Evolutionary conservation across 2,113 vertebrate species (phyloP).

Genomic region (Cynocephalus volans): DNA sequence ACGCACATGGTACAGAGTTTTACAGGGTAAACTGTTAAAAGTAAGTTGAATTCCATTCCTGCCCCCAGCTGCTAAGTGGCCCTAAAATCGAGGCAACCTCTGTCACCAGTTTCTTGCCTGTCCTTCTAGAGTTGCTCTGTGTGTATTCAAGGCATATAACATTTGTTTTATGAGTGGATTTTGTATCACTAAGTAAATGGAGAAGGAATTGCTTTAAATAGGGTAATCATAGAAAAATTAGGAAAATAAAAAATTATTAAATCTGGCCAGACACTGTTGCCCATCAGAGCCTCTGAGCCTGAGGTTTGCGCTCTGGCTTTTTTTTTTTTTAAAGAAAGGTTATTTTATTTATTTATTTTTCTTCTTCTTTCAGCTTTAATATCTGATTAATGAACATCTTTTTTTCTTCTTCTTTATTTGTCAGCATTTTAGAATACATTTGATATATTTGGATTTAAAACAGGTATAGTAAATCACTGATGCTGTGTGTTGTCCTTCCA

Average conservation of each 20-base stretch:
- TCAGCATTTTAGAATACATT: neutral
- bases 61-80: neutral
- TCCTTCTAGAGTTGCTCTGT: conserved; percentile 41
- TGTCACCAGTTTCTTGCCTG: neutral
- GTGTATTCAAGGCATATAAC: conserved; percentile 17
- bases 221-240: conserved; percentile 49
- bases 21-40: conserved; percentile 56
- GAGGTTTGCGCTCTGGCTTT: neutral
- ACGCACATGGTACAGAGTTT: conserved; percentile 42
- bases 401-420: too few relatives aligned
- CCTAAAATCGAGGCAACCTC: neutral
- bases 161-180: conserved; percentile 19
- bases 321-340: too few relatives aligned
- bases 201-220: conserved; percentile 53
- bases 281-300: conserved; percentile 9
- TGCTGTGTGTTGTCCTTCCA: neutral
- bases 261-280: neutral
- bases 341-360: neutral
- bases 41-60: conserved; percentile 39
- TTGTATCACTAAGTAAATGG: conserved; percentile 28
- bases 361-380: too few relatives aligned
- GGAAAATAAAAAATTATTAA: conserved; percentile 36
- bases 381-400: too few relatives aligned
- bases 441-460: neutral
- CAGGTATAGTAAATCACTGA: neutral